Percentiles rank a stretch among this genome's conserved stretches.
phyloP scores from a whole-genome alignment of 2,113 vertebrate genomes.

The Ophthalmolycus amberensis region DNA sequence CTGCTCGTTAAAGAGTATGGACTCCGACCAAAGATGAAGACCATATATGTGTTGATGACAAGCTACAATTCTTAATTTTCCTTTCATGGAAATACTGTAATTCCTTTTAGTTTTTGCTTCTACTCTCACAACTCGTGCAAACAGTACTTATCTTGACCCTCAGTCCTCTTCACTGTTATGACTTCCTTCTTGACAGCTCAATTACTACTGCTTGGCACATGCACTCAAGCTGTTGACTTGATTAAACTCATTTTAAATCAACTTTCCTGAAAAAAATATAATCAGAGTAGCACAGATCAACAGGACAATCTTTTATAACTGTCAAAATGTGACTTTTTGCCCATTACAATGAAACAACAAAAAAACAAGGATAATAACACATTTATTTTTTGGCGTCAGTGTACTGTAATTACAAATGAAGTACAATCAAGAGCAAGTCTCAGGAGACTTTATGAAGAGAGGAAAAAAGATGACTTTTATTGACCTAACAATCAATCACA shows the following conservation, averaged over 20 bases:
- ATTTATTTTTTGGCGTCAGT: neutral
- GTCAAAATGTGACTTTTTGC: neutral
- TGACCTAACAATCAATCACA: neutral
- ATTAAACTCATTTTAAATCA: neutral
- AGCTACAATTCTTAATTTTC: neutral
- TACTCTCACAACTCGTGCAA: conserved; percentile 6
- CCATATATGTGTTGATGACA: neutral
- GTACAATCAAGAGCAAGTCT: neutral
- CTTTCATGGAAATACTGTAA: conserved; percentile 10
- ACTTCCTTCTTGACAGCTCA: conserved; percentile 61
- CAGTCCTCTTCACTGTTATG: conserved; percentile 48
- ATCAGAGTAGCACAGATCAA: neutral
- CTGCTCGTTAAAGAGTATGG: neutral
- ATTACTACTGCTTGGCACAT: conserved; percentile 35
- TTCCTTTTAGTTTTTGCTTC: conserved; percentile 6
- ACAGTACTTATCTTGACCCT: conserved; percentile 36
- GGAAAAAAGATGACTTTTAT: neutral
- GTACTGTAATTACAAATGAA: neutral
- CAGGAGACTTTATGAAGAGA: neutral
- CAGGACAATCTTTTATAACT: neutral
- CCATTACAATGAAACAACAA: neutral
- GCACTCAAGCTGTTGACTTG: neutral
- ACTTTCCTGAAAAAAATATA: neutral
- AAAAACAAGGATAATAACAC: neutral
- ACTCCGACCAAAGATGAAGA: neutral